A percentile compares a stretch with the other conserved stretches of the same genome.
These are phyloP conservation scores for Enteromius fasciolatus DNA, from an alignment of 2,797 vertebrate genomes.

Conservation along the genomic window DNA sequence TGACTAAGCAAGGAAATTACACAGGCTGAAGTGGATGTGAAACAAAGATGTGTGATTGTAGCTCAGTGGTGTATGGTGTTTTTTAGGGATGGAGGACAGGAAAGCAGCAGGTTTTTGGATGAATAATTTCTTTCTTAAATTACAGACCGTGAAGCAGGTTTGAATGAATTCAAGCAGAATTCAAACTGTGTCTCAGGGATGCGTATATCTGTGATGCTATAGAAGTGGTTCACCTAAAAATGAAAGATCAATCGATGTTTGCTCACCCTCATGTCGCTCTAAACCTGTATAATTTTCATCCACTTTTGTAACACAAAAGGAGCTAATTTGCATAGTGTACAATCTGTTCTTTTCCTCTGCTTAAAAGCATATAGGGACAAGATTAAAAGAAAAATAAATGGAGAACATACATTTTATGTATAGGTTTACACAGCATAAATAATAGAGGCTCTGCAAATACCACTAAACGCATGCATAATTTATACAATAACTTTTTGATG, in stretches of 20 bases:
- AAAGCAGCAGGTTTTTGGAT: slow-evolving; percentile 27
- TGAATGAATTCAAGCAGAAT: slow-evolving; percentile 39
- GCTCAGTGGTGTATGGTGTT: background rate
- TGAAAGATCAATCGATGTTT: background rate
- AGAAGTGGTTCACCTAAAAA: background rate
- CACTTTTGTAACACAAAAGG: background rate
- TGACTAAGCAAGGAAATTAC: slow-evolving; percentile 59
- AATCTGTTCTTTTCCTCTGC: background rate
- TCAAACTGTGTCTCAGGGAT: slow-evolving; percentile 32
- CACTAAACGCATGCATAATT: background rate
- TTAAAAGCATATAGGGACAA: background rate
- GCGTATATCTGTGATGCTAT: slow-evolving; percentile 10
- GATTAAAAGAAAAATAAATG: background rate
- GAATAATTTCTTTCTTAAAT: slow-evolving; percentile 47
- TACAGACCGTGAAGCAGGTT: slow-evolving; percentile 5
- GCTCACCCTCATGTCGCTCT: too few species aligned
- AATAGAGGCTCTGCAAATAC: background rate
- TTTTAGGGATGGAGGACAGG: background rate
- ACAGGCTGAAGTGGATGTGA: slow-evolving; percentile 22
- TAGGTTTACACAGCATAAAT: background rate
- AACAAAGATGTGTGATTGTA: slow-evolving; percentile 30
- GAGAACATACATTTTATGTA: background rate
- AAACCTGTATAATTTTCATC: background rate
- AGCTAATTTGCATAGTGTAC: background rate
- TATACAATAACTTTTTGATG: slow-evolving; percentile 15